Conservation (phyloP, 2,888 invertebrate species). For the Caradrina clavipalpis region DNA sequence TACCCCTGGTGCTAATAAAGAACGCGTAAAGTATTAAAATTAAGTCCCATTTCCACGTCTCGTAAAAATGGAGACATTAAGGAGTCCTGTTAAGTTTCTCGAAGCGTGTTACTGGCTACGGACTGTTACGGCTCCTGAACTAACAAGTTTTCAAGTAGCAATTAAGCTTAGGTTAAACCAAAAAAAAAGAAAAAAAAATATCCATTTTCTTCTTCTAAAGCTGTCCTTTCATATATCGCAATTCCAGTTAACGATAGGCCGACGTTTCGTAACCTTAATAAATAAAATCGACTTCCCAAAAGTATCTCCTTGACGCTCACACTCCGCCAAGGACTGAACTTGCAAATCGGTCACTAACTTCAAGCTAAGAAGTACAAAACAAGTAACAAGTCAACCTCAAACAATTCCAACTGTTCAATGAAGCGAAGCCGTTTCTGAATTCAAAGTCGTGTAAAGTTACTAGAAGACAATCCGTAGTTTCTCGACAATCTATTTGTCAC, state of each 20-base stretch:
- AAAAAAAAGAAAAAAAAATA: neutral
- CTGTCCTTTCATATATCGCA: neutral
- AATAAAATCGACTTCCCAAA: neutral
- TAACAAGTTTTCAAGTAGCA: neutral
- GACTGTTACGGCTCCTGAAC: neutral
- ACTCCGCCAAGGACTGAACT: neutral
- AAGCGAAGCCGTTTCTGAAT: constrained; percentile 10
- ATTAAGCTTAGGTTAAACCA: neutral
- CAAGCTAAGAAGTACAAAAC: constrained; percentile 15
- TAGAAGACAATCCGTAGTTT: neutral
- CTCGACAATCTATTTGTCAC: constrained; percentile 9
- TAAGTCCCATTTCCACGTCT: constrained; percentile 9
- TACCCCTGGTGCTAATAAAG: constrained; percentile 36
- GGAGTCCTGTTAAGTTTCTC: neutral
- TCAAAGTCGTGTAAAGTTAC: constrained; percentile 15
- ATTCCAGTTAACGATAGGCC: neutral
- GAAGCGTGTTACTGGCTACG: neutral
- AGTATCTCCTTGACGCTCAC: neutral
- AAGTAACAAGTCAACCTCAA: constrained; percentile 16
- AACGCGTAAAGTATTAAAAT: constrained; percentile 14
- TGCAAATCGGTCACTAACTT: constrained; percentile 9
- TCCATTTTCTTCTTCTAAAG: neutral
- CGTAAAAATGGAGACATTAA: constrained; percentile 22
- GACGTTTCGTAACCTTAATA: neutral
- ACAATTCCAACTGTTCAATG: constrained; percentile 28